Evolutionary conservation across 2,113 vertebrate genomes (phyloP), one percentile per base, ranked within the genome.

Genomic region (Dasyprocta punctata): DNA sequence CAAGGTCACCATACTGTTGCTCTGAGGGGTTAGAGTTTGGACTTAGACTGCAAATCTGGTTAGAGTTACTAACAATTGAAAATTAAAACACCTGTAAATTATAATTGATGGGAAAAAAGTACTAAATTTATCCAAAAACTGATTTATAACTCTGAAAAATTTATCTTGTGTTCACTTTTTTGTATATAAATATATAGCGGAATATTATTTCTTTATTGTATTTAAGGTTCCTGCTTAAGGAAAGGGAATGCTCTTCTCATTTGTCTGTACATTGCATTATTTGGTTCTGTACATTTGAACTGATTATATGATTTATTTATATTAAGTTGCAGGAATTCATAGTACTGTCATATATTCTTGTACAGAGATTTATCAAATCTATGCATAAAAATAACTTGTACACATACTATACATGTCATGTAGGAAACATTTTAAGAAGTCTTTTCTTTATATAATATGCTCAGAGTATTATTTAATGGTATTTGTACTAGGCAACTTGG

Each of bases 201-300:
- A 7, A 36, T 75, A 86, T 82, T 14, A 82, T 96, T 90, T 71
- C 8, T 86, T 56, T 82, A 56, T 89, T 93, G 61, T 56, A 77
- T 92, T 77, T 12, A 44, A 30, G 52, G 7, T 92, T 93, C 2
- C 12, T 93, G 67, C 61, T 44, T 41, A 30, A 71, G 9, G 36
- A 69, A 88, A 73, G 73, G 9, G 28, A 38, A 63, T 38, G n/a
- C 26, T 17, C 38, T 89, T 92, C 7, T 90, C 75, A 78, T 41
- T 90, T 80, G 80, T 71, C 80, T 5, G 33, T 63, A 84, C 86
- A 90, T 90, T 44, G n/a, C 73, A 61, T 71, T 78, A 2, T 90
- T 94, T 90, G 22, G 28, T 89, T 86, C 33, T 58, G 2, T 84
- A 36, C 2, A 33, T 90, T 92, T 90, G 20, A 93, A 84, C 8